Evolutionary conservation across 2,888 invertebrate genomes (phyloP), one percentile per base, ranked within the genome.

Genomic region (Lamproptera curius): DNA sequence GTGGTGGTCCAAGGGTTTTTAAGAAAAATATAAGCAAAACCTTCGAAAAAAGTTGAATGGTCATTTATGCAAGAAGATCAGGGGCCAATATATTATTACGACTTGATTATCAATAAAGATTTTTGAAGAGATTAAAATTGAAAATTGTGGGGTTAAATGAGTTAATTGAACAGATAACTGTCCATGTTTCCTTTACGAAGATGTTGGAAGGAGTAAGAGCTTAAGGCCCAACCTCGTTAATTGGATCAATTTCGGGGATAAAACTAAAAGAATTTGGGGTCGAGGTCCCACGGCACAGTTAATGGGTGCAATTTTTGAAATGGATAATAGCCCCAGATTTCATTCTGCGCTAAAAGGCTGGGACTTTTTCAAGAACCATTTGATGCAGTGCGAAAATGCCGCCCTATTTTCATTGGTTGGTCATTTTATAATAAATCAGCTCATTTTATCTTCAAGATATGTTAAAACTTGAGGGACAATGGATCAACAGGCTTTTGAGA

Each of bases 361-460:
- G 52, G 49, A 1, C 14, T 23, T 23, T 23, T 23, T 23, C 4
- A 23, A 23, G 23, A 23, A 23, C 23, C 4, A 6, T 57, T 68
- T 26, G 57, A 23, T 23, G 28, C 28, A 28, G 9, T 28, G 28
- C 50, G 0, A 28, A 56, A 66, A 73, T 70, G 67, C 61, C 73
- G 20, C 67, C 69, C 2, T 64, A 65, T 66, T 73, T 70, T 57
- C 4, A 26, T 42, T 54, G 66, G 65, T 45, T 70, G 69, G 50
- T 70, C 66, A 46, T 23, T 50, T 28, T 70, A 71, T 58, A 67
- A 67, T 4, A 69, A 65, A 56, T 56, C 56, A 11, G 53, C 57
- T 28, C 58, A 57, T 49, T 65, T 23, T 62, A 64, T 46, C 38
- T 70, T 48, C 65, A 67, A 60, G 63, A 59, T 59, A 54, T 59